Evolutionary conservation across 2,797 vertebrate species (phyloP).

Genomic region (Falco peregrinus): DNA sequence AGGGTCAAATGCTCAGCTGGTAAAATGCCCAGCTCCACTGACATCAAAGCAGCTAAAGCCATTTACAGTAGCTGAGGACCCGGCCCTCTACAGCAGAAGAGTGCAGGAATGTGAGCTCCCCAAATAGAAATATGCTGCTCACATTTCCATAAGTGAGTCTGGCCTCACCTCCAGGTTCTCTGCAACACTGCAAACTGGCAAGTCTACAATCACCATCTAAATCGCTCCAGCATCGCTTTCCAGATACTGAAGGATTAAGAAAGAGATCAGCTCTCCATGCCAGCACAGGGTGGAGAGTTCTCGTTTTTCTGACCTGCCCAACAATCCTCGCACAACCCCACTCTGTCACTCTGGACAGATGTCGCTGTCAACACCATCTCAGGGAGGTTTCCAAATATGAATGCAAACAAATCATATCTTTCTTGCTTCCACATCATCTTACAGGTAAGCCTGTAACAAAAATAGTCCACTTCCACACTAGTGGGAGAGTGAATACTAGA

Average conservation of each 20-base stretch:
- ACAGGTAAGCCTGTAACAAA: not conserved
- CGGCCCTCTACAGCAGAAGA: not conserved
- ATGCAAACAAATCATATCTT: not conserved
- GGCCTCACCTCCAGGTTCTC: not conserved
- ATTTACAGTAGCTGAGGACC: not conserved
- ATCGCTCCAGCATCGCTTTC: rapidly evolving
- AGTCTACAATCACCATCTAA: not conserved
- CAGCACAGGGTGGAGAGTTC: not conserved
- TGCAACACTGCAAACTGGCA: not conserved
- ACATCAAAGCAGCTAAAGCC: slow-evolving; percentile 3
- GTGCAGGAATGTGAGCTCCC: not conserved
- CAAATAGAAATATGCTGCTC: not conserved
- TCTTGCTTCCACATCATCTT: not conserved
- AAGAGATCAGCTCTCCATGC: not conserved
- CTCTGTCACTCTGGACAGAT: not conserved
- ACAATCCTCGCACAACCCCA: not conserved
- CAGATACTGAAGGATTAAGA: not conserved
- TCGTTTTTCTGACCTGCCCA: not conserved
- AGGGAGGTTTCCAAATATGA: not conserved
- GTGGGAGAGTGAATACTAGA: not conserved
- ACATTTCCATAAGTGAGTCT: not conserved
- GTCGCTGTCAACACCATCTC: not conserved
- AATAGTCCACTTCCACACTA: not conserved
- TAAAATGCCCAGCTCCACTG: not conserved
- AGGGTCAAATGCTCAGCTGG: not conserved